Base-by-base conservation (phyloP, 1,140 invertebrate genomes). In the Drosophila truncata region DNA sequence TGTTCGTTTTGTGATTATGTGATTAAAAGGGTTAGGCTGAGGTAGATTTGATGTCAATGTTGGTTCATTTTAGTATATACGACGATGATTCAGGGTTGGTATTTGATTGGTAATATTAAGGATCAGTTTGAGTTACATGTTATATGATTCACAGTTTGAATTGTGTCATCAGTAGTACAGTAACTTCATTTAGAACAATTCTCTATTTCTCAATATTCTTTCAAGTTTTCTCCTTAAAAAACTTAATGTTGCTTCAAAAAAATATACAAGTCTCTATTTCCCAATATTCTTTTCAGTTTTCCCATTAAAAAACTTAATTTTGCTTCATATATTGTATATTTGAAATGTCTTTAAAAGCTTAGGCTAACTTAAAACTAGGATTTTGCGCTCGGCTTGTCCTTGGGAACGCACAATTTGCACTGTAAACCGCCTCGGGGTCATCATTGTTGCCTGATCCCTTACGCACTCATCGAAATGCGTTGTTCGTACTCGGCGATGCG, bases 401-500 rank as follows among this genome's bases (percentile, higher is more conserved):
- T 80, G 71, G 83, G 84, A 69, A 78, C 55, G 31, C 44, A 50
- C 33, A 82, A 33, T 71, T 71, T 59, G 61, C 64, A 74, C 69
- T 47, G 31, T 71, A 73, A 67, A 49, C 50, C 42, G 23, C 33
- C 39, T 35, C 11, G 20, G 47, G 25, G 27, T 31, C n/a, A 11
- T 31, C 18, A n/a, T 31, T 18, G 27, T n/a, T 50, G 27, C 8
- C 41, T 71, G 29, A 11, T 23, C 41, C 57, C 29, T 23, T 55
- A 85, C 25, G 74, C 78, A 47, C 79, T 80, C 84, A 91, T 88
- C 23, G 85, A 91, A 58, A 91, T 91, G 60, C 90, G 90, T 29
- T 90, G 71, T 59, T 91, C 90, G 76, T 91, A 91, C 59, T 91
- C 90, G 29, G 90, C 90, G 55, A 91, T 86, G 58, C 90, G 90